Base-by-base conservation (phyloP, 2,888 invertebrate genomes). In the Aphodius sticticus region DNA sequence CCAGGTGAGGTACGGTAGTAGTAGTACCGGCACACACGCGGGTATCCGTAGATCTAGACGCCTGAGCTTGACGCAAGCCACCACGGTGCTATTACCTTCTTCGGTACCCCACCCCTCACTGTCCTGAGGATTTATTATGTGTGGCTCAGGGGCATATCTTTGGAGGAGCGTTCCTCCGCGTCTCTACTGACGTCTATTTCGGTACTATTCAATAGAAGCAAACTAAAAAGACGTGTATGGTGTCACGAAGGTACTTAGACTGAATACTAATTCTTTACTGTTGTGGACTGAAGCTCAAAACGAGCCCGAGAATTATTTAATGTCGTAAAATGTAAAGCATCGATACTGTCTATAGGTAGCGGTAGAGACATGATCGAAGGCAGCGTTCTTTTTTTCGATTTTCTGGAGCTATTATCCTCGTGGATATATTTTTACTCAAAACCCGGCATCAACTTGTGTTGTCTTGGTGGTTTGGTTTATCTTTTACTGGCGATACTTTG, bases 11-110 rank as follows among this genome's bases (percentile, higher is more conserved):
- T 26, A 26, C 26, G 26, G 26, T 26, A 26, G 26, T 26, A 26
- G 26, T 72, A 71, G 69, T 36, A 77, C 77, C 76, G 78, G 76
- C 78, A 75, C 75, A 78, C 75, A 74, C 78, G 37, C 75, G 70
- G 76, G 75, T 78, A 78, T 69, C 38, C 76, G 78, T 76, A 75
- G 78, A 78, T 78, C 78, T 78, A 76, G 53, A 53, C 53, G 53
- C 53, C 53, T 5, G 53, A 9, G 53, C 53, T 53, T 53, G 53
- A 53, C 53, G 53, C 12, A 9, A 53, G 53, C 53, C 53, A 53
- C 53, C 53, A 53, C 53, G 53, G 9, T 53, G 75, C 74, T 76
- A 76, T 78, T 78, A 78, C 78, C 78, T 78, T 78, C 70, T 76
- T 78, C 76, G 53, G 53, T 78, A 70, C 78, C 78, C 78, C 78